Percentiles rank a stretch among this genome's conserved stretches.
Evolutionary conservation across 2,888 invertebrate species (phyloP).

Genomic region (Eupithecia exiguata): DNA sequence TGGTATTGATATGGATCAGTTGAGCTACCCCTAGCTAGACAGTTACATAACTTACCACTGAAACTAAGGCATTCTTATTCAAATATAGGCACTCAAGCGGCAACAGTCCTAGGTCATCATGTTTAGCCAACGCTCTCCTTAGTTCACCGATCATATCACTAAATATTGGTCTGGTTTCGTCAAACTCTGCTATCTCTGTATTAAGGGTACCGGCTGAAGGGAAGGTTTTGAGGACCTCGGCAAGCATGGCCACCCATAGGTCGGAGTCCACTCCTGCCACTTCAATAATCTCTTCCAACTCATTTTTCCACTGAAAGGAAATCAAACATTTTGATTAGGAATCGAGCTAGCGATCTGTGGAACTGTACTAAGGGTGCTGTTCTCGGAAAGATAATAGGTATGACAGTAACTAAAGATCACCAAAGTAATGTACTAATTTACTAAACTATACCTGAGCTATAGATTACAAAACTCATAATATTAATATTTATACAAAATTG

Average conservation of each 20-base stretch:
- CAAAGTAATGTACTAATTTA: too few relatives aligned
- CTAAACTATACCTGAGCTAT: too few relatives aligned
- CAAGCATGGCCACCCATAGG: slow-evolving; percentile 98
- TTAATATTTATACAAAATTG: too few relatives aligned
- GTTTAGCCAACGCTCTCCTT: slow-evolving; percentile 91
- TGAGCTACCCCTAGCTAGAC: too few relatives aligned
- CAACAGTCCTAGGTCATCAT: slow-evolving; percentile 92
- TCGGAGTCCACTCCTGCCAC: slow-evolving; percentile 96
- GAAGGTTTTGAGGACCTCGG: slow-evolving; percentile 96
- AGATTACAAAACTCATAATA: too few relatives aligned
- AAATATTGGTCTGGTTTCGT: slow-evolving; percentile 95
- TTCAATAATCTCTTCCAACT: slow-evolving; percentile 97
- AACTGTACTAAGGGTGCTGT: not conserved
- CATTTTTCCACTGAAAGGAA: slow-evolving; percentile 93
- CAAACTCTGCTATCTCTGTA: slow-evolving; percentile 93
- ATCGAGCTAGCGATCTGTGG: not conserved
- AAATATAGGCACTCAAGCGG: slow-evolving; percentile 98
- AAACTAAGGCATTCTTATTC: slow-evolving; percentile 95
- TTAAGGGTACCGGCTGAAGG: slow-evolving; percentile 95
- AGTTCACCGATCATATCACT: slow-evolving; percentile 95
- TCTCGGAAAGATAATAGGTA: not conserved
- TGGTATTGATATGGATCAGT: too few relatives aligned
- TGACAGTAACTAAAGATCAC: too few relatives aligned
- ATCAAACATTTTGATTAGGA: not conserved
- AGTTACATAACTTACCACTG: slow-evolving; percentile 89